A percentile compares a stretch with the other conserved stretches of the same genome.
Conservation (phyloP, 2,113 vertebrate genomes). For the Percopsis transmontana region DNA sequence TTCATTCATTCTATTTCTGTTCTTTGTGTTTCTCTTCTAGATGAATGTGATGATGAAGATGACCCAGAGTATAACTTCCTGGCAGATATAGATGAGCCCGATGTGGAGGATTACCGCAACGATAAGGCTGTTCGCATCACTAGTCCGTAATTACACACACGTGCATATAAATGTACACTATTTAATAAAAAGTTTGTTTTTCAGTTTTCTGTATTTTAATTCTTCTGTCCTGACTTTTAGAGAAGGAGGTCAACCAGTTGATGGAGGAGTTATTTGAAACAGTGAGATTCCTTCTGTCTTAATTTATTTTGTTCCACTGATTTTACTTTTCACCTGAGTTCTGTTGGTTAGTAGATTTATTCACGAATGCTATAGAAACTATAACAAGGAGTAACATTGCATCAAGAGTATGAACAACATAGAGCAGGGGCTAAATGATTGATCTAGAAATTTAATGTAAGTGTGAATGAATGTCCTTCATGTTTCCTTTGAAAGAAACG, state of each 20-base stretch:
- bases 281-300: conserved; percentile 69
- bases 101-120: conserved; percentile 92
- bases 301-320: background rate
- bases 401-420: background rate
- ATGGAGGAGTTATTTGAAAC: conserved; percentile 98
- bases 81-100: conserved; percentile 91
- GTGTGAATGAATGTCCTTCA: too few species aligned
- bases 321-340: background rate
- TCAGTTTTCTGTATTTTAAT: background rate
- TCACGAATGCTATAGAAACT: too few species aligned
- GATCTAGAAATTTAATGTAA: too few species aligned
- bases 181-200: background rate
- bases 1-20: background rate
- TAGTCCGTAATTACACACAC: conserved; percentile 78
- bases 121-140: conserved; percentile 95
- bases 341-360: background rate
- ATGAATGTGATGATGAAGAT: conserved; percentile 95
- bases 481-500: too few species aligned
- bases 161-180: background rate
- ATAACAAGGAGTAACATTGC: background rate
- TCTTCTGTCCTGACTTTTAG: conserved; percentile 66
- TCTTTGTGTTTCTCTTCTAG: conserved; percentile 61
- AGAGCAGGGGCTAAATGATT: too few species aligned
- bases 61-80: conserved; percentile 97
- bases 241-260: conserved; percentile 95